Evolutionary conservation across 1,140 invertebrate genomes (phyloP), one percentile per base, ranked within the genome.

Genomic region (Brachionus plicatilis): DNA sequence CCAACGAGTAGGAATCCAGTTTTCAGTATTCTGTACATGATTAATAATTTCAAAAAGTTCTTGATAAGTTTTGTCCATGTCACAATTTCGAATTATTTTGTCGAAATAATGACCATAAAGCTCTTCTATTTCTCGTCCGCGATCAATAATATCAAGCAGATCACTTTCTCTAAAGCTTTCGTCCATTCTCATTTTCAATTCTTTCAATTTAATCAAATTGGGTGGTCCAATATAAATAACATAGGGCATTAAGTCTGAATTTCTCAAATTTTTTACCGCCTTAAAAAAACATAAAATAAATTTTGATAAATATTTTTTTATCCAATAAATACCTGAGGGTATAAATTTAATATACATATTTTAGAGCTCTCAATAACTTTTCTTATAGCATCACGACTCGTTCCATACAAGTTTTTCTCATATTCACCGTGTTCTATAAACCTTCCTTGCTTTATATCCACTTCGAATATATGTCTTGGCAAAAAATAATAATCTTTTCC

Each of bases 401-500:
- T 99, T 45, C 97, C 97, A 88, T 98, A 99, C 88, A 96, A 96
- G 53, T 96, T 95, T 88, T 97, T 97, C 88, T 99, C 96, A 88
- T 96, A 98, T 88, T 98, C 96, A 0, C 96, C 96, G 88, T 97
- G 95, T 88, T 99, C 97, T 1, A 98, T 95, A 88, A 99, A 99
- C 87, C 95, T 95, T 17, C 95, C 92, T 47, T 94, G 93, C 53
- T 95, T 89, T 85, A 98, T 98, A 87, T 98, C 96, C 0, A 94
- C 93, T 88, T 98, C 95, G 89, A 99, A 98, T 87, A 96, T 94
- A 82, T 94, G 93, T 83, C 95, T 92, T 27, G 95, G 94, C 85
- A 98, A 96, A 88, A 99, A 98, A 90, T 98, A 95, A 90, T 98
- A 99, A 88, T 98, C 96, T 87, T 96, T 95, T 0, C 95, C 96